A percentile compares a stretch with the other conserved stretches of the same genome.
Evolutionary conservation across 2,113 vertebrate genomes (phyloP).

Genomic region (Bolborhynchus lineola): DNA sequence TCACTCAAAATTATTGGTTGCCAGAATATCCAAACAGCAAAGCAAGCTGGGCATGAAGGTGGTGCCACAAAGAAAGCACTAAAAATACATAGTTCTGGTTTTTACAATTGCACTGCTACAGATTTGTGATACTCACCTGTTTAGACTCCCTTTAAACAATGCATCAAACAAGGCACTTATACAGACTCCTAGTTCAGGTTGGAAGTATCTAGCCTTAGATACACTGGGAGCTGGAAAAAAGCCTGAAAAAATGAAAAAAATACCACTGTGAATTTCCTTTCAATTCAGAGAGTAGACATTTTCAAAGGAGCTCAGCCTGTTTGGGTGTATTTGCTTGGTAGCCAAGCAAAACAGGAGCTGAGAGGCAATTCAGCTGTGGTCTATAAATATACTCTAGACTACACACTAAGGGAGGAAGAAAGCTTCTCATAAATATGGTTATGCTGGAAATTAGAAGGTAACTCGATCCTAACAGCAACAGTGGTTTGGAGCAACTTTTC

Average conservation of each 20-base stretch:
- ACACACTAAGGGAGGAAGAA: neutral
- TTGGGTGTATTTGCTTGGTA: conserved; percentile 8
- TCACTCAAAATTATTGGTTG: neutral
- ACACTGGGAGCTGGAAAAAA: neutral
- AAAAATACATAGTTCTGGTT: neutral
- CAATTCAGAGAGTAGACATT: neutral
- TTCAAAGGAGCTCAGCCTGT: conserved; percentile 7
- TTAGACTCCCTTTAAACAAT: neutral
- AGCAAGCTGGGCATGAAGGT: neutral
- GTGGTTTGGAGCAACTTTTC: conserved; percentile 7
- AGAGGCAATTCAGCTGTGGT: conserved; percentile 9
- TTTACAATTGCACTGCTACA: neutral
- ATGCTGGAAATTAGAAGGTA: conserved; percentile 47
- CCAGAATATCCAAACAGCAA: neutral
- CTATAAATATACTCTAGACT: conserved; percentile 29
- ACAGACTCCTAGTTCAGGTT: neutral
- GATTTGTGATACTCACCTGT: neutral
- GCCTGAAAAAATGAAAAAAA: neutral
- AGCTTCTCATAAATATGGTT: conserved; percentile 16
- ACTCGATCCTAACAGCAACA: conserved; percentile 1
- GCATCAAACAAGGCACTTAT: neutral
- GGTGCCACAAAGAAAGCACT: neutral
- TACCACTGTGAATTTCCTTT: neutral
- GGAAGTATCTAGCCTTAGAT: neutral
- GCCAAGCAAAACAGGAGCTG: conserved; percentile 39